phyloP scores from a whole-genome alignment of 2,797 vertebrate species.

The Syncerus caffer region DNA sequence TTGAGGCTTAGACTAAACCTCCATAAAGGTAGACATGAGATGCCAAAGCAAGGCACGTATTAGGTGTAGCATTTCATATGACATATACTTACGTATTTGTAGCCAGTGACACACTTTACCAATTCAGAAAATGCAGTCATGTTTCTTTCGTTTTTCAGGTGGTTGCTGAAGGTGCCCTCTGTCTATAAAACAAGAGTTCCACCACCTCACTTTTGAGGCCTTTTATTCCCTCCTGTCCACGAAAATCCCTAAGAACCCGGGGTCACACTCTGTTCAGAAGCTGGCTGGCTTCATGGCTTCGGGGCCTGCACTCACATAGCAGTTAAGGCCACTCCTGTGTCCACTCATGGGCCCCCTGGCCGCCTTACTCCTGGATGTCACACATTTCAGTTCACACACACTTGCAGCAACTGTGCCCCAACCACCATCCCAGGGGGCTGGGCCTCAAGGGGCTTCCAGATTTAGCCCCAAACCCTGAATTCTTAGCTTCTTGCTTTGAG shows the following conservation, averaged over 20 bases:
- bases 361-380: background rate
- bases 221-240: background rate
- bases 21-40: background rate
- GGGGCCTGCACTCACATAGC: background rate
- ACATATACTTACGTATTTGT: background rate
- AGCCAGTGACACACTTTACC: background rate
- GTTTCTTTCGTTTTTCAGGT: background rate
- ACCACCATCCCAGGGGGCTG: no score
- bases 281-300: rapidly evolving
- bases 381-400: background rate
- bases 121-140: background rate
- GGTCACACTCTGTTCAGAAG: background rate
- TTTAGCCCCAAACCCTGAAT: background rate
- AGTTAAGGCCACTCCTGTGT: background rate
- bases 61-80: background rate
- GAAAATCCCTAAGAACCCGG: no score
- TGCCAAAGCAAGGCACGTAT: background rate
- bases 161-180: background rate
- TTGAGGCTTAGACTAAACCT: background rate
- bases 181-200: background rate
- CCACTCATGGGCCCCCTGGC: background rate
- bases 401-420: background rate
- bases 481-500: background rate
- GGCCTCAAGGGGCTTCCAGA: background rate
- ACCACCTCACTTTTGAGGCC: background rate